Percentiles rank a stretch among this genome's conserved stretches.
phyloP scores from a whole-genome alignment of 2,797 vertebrate species.

The Ara ararauna region DNA sequence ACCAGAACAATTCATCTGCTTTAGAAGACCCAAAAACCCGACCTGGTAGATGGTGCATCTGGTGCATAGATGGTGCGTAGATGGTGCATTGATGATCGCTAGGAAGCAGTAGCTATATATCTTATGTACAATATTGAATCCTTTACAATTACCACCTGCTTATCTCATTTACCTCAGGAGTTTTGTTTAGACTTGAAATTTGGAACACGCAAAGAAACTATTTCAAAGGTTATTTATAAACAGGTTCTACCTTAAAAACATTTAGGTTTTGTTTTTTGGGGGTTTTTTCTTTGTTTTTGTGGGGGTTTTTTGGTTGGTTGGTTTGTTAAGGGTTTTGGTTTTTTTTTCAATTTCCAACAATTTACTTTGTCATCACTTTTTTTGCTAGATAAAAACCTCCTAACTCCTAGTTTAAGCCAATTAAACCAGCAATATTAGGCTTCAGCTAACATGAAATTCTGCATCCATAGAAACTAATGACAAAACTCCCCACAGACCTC shows the following conservation, averaged over 20 bases:
- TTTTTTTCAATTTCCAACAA: background rate
- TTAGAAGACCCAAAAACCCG: background rate
- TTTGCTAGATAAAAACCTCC: background rate
- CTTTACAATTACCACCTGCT: background rate
- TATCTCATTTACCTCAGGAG: background rate
- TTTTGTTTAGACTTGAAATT: background rate
- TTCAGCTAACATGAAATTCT: background rate
- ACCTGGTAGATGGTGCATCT: background rate
- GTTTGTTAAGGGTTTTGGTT: background rate
- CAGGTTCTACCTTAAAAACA: background rate
- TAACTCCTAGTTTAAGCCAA: background rate
- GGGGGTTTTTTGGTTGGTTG: background rate
- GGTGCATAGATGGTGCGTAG: too few relatives aligned
- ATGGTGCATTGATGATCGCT: accelerated
- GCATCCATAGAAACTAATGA: background rate
- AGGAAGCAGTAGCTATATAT: background rate
- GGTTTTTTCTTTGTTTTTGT: background rate
- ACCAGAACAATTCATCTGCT: background rate
- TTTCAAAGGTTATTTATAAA: background rate
- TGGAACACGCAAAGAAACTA: background rate
- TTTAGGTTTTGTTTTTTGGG: background rate
- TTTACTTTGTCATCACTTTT: background rate
- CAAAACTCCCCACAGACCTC: background rate
- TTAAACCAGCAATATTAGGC: background rate
- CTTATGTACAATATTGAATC: too few relatives aligned